phyloP scores from a whole-genome alignment of 2,888 invertebrate genomes.

The Altica lythri region DNA sequence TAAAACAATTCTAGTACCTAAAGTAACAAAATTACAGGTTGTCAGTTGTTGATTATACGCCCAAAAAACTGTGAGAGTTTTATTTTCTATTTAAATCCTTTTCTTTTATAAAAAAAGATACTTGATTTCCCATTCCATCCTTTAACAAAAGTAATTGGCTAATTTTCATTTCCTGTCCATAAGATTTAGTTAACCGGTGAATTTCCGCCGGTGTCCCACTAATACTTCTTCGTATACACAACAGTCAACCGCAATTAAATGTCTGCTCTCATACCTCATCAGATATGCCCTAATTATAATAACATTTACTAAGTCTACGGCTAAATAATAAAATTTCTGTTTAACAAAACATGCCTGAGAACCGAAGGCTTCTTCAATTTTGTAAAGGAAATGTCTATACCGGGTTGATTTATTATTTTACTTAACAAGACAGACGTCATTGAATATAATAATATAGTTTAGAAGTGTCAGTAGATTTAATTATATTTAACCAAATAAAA shows the following conservation, averaged over 20 bases:
- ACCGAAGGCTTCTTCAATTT: slow-evolving; percentile 34
- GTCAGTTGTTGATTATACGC: not conserved
- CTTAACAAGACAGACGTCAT: not conserved
- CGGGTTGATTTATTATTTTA: slow-evolving; percentile 5
- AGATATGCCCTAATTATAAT: slow-evolving; percentile 55
- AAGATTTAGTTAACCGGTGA: slow-evolving; percentile 30
- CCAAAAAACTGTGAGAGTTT: slow-evolving; percentile 2
- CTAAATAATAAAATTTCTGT: slow-evolving; percentile 52
- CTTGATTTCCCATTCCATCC: slow-evolving; percentile 6
- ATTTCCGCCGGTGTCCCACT: slow-evolving; percentile 35
- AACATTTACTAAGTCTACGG: slow-evolving; percentile 44
- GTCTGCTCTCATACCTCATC: slow-evolving; percentile 53
- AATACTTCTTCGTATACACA: slow-evolving; percentile 37
- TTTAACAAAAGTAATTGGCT: slow-evolving; percentile 39
- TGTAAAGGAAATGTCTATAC: slow-evolving; percentile 18
- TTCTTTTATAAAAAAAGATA: slow-evolving; percentile 7
- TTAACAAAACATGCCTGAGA: slow-evolving; percentile 48
- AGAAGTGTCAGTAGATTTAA: no score
- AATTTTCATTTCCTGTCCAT: slow-evolving; percentile 43
- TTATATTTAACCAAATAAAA: no score
- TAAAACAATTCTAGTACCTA: no score
- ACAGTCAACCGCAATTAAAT: slow-evolving; percentile 35
- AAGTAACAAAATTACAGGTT: no score
- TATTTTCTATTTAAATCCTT: not conserved
- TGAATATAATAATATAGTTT: no score